phyloP scores from a whole-genome alignment of 2,888 invertebrate genomes.

The Pristionchus fissidentatus region DNA sequence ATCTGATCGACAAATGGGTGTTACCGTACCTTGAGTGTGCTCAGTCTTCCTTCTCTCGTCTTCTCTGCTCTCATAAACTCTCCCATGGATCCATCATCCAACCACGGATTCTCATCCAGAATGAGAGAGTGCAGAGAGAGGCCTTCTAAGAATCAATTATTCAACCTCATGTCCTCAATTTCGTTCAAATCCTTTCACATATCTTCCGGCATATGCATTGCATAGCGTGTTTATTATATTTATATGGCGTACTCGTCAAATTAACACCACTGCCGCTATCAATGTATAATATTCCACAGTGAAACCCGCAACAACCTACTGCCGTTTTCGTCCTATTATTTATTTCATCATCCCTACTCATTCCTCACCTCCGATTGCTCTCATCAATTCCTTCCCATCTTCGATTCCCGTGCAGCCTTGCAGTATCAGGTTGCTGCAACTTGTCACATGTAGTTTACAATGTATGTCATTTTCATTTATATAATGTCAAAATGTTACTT shows the following conservation, averaged over 20 bases:
- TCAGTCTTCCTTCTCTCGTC: not conserved
- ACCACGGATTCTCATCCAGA: slow-evolving; percentile 17
- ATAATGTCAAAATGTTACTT: no score
- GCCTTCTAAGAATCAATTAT: no score
- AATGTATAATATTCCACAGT: no score
- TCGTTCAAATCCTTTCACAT: no score
- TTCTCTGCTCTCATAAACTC: not conserved
- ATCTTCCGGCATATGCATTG: no score
- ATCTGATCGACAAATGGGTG: not conserved
- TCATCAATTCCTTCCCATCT: not conserved
- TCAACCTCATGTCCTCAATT: no score
- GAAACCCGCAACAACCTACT: no score
- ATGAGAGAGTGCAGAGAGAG: not conserved
- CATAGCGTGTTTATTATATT: not conserved
- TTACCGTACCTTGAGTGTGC: not conserved
- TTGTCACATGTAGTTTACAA: no score
- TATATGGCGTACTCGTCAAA: no score
- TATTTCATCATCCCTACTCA: not conserved
- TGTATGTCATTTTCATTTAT: no score
- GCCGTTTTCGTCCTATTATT: no score
- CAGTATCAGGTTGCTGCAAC: not conserved
- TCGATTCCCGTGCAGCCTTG: not conserved
- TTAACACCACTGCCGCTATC: no score
- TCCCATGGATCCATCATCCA: not conserved
- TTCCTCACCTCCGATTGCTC: not conserved